Conservation (phyloP, 1,140 invertebrate species). For the Streblospio benedicti region DNA sequence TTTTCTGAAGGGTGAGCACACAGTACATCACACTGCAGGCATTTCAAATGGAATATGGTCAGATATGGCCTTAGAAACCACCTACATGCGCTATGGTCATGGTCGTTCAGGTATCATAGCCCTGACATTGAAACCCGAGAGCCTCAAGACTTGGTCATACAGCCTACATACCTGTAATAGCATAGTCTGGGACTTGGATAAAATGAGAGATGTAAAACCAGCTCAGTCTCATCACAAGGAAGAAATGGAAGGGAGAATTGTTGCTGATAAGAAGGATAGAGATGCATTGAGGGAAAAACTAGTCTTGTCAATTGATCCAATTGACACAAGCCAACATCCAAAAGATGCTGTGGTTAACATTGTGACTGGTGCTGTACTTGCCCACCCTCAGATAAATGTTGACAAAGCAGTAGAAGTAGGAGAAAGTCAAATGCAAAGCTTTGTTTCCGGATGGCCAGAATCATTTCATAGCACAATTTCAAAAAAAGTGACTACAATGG, state of each 20-base stretch:
- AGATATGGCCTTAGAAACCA: constrained; percentile 18
- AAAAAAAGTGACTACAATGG: not conserved
- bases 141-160: constrained; percentile 13
- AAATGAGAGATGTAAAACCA: not conserved
- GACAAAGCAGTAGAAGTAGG: not conserved
- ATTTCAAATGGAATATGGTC: constrained; percentile 12
- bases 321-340: too few species aligned
- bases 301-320: not conserved
- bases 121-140: constrained; percentile 8
- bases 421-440: not conserved
- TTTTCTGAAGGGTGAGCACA: constrained; percentile 16
- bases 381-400: not conserved
- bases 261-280: not conserved
- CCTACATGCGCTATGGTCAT: constrained; percentile 20
- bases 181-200: constrained; percentile 2
- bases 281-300: not conserved
- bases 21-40: constrained; percentile 10
- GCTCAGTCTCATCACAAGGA: too few species aligned
- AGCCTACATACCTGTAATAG: not conserved
- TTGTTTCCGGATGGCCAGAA: not conserved
- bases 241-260: too few species aligned
- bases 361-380: too few species aligned
- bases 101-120: constrained; percentile 13
- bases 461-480: not conserved
- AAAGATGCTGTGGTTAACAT: too few species aligned